Evolutionary conservation across 1,140 invertebrate genomes (phyloP).

Genomic region (Diplogasteroides magnus): DNA sequence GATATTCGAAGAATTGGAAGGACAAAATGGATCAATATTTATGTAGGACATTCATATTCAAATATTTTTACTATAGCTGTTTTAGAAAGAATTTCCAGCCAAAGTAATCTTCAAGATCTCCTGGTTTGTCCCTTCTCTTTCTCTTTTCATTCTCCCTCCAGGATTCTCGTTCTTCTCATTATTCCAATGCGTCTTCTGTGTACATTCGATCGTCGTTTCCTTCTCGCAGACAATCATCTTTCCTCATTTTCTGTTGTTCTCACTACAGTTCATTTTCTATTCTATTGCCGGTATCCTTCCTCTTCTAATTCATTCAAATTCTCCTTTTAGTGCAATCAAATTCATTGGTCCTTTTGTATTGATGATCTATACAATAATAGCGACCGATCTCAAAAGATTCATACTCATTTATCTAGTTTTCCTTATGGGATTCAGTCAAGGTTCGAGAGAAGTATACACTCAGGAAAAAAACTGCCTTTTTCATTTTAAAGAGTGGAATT

Average conservation of each 20-base stretch:
- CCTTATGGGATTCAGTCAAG: slow-evolving; percentile 94
- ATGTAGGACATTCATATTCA: slow-evolving; percentile 2
- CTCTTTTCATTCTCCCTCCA: neutral
- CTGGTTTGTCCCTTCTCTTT: slow-evolving; percentile 61
- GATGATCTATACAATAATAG: slow-evolving; percentile 98
- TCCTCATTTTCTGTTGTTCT: neutral
- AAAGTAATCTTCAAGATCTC: slow-evolving; percentile 88
- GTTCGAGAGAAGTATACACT: slow-evolving; percentile 61
- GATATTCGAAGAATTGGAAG: slow-evolving; percentile 45
- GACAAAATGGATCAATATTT: slow-evolving; percentile 24
- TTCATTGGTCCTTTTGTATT: slow-evolving; percentile 96
- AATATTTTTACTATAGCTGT: neutral
- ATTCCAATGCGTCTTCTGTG: slow-evolving; percentile 66
- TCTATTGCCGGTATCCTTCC: neutral
- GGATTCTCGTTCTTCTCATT: slow-evolving; percentile 70
- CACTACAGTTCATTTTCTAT: neutral
- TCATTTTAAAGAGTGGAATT: slow-evolving; percentile 18
- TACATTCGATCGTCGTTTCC: neutral
- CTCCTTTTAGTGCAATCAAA: slow-evolving; percentile 77
- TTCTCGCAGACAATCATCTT: neutral
- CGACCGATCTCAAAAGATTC: slow-evolving; percentile 86
- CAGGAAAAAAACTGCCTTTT: too few relatives aligned
- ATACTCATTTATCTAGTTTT: slow-evolving; percentile 93
- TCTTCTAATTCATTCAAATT: neutral
- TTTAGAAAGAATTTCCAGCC: slow-evolving; percentile 78